Evolutionary conservation across 2,113 vertebrate species (phyloP).

Genomic region (Butastur rufipennis): DNA sequence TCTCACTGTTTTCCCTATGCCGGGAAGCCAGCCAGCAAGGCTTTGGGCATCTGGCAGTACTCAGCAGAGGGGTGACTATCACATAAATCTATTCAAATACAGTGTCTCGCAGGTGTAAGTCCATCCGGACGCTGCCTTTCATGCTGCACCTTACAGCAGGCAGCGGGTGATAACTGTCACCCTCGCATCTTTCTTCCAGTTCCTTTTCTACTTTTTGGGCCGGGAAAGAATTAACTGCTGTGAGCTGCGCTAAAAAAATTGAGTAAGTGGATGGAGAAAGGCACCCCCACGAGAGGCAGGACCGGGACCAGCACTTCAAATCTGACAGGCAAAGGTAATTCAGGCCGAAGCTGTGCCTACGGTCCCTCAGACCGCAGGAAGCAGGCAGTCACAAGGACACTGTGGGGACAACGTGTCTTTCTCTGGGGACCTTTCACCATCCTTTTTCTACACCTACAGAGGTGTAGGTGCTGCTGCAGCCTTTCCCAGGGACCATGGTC

Average conservation of each 20-base stretch:
- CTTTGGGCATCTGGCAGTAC: background rate
- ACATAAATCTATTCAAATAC: background rate
- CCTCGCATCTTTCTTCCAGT: background rate
- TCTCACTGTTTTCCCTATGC: rapidly evolving
- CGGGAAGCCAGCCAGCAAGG: background rate
- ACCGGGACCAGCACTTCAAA: background rate
- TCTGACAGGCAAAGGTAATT: background rate
- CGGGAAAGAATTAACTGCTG: background rate
- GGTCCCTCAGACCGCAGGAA: background rate
- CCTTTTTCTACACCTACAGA: background rate
- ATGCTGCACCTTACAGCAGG: background rate
- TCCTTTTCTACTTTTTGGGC: background rate
- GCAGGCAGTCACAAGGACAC: background rate
- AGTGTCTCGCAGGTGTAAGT: background rate
- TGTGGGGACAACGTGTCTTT: background rate
- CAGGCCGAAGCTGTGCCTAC: background rate
- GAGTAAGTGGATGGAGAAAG: background rate
- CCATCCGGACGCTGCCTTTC: background rate
- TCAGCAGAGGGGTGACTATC: background rate
- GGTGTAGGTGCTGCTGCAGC: background rate
- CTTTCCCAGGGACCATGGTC: background rate
- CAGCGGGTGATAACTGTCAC: background rate
- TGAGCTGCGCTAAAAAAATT: background rate
- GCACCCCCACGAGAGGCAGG: background rate
- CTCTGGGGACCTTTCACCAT: background rate